Percentiles rank a stretch among this genome's conserved stretches.
Evolutionary conservation across 1,140 invertebrate species (phyloP).

Genomic region (Anastatus disparis): DNA sequence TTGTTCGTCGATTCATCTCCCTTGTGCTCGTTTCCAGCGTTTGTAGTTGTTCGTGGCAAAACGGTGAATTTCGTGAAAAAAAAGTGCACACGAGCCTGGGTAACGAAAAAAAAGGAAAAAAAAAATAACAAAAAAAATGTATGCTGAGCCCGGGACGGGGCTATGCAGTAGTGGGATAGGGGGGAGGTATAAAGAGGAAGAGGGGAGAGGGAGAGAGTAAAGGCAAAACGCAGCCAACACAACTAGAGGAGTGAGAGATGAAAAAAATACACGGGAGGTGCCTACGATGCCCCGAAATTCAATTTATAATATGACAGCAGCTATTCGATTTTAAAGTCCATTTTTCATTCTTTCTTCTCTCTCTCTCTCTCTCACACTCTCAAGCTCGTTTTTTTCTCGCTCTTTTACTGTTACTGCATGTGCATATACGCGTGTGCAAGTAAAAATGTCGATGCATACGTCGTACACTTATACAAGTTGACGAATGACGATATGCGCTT

Average conservation of each 20-base stretch:
- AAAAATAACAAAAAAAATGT: too few species aligned
- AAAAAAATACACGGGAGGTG: slow-evolving; percentile 47
- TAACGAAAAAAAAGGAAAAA: slow-evolving; percentile 19
- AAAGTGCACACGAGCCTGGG: slow-evolving; percentile 30
- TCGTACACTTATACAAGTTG: slow-evolving; percentile 40
- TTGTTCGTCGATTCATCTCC: too few species aligned
- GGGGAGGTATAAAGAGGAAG: slow-evolving; percentile 9
- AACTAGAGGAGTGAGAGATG: slow-evolving; percentile 47
- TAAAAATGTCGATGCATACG: slow-evolving; percentile 16
- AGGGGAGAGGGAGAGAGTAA: slow-evolving; percentile 38
- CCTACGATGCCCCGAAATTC: slow-evolving; percentile 57
- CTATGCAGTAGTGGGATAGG: not conserved
- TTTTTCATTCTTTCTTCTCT: slow-evolving; percentile 55
- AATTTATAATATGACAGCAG: slow-evolving; percentile 63
- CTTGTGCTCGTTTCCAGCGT: not conserved
- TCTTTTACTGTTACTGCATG: too few species aligned
- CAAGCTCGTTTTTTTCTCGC: too few species aligned
- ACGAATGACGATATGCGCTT: slow-evolving; percentile 40
- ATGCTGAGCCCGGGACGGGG: not conserved
- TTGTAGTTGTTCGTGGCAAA: slow-evolving; percentile 25
- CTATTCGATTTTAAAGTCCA: slow-evolving; percentile 63
- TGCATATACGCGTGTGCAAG: slow-evolving; percentile 40
- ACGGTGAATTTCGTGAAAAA: slow-evolving; percentile 37
- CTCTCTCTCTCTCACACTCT: too few species aligned
- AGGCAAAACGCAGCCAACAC: not conserved